Percentiles rank a stretch among this genome's conserved stretches.
phyloP scores from a whole-genome alignment of 2,888 invertebrate species.

The Slavum lentiscoides region DNA sequence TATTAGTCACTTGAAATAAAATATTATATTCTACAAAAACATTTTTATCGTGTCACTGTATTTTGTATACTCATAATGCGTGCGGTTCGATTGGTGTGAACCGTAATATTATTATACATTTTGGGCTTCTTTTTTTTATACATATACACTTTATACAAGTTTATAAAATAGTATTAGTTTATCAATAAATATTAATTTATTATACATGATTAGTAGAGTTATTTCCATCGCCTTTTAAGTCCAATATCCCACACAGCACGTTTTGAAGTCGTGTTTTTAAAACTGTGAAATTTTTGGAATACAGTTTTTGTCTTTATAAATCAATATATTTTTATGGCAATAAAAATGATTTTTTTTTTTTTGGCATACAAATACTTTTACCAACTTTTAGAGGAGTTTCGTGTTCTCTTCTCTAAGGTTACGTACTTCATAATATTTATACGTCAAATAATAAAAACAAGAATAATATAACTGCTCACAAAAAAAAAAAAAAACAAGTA shows the following conservation, averaged over 20 bases:
- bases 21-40: constrained; percentile 7
- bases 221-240: not conserved
- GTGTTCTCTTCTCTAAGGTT: too few species aligned
- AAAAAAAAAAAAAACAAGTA: not conserved
- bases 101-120: not conserved
- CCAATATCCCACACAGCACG: too few species aligned
- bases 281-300: too few species aligned
- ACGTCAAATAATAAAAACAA: not conserved
- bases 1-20: constrained; percentile 15
- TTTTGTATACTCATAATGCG: constrained; percentile 4
- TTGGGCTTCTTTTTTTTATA: not conserved
- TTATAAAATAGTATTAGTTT: constrained; percentile 4
- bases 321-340: too few species aligned
- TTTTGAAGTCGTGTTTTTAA: too few species aligned
- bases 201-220: not conserved
- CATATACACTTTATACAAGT: not conserved
- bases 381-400: too few species aligned
- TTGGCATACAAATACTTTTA: too few species aligned
- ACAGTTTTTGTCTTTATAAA: too few species aligned
- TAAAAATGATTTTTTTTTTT: too few species aligned
- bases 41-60: not conserved
- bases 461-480: not conserved
- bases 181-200: constrained; percentile 26
- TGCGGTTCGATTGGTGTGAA: not conserved
- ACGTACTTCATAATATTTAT: too few species aligned